These are phyloP conservation scores for Hanleya hanleyi DNA, from an alignment of 2,888 invertebrate genomes.

Conservation along the genomic window DNA sequence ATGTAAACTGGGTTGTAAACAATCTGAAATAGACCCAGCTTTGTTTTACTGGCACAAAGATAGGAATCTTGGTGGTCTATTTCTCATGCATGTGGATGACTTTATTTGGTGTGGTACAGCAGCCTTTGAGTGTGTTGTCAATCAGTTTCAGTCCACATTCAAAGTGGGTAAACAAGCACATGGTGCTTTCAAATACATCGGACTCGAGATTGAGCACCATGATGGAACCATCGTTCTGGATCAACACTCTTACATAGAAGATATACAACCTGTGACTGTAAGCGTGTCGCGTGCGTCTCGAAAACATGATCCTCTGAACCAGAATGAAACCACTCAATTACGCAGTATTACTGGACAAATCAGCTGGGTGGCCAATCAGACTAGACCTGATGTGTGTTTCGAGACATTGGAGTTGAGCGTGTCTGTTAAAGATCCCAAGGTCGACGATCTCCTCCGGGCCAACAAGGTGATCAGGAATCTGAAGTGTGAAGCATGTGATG, in stretches of 20 bases:
- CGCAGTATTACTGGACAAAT: background rate
- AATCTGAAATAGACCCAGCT: constrained; percentile 35
- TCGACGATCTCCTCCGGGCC: background rate
- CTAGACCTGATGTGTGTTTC: background rate
- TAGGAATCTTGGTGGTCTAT: constrained; percentile 20
- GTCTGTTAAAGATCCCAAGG: background rate
- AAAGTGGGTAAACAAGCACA: background rate
- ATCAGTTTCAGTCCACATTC: constrained; percentile 23
- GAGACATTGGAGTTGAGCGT: background rate
- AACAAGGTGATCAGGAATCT: background rate
- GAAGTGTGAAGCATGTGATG: background rate
- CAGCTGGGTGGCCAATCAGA: background rate
- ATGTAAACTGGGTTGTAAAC: constrained; percentile 11
- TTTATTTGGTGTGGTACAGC: constrained; percentile 32
- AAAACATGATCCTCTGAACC: background rate
- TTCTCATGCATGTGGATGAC: constrained; percentile 38
- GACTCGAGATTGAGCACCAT: background rate
- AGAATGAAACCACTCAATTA: background rate
- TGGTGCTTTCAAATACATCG: background rate
- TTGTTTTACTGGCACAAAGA: constrained; percentile 33
- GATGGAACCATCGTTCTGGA: background rate
- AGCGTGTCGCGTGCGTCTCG: background rate
- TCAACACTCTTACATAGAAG: background rate
- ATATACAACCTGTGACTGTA: background rate
- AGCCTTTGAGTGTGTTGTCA: constrained; percentile 27